Conservation (phyloP, 2,113 vertebrate species). For the Corydoras maculifer region DNA sequence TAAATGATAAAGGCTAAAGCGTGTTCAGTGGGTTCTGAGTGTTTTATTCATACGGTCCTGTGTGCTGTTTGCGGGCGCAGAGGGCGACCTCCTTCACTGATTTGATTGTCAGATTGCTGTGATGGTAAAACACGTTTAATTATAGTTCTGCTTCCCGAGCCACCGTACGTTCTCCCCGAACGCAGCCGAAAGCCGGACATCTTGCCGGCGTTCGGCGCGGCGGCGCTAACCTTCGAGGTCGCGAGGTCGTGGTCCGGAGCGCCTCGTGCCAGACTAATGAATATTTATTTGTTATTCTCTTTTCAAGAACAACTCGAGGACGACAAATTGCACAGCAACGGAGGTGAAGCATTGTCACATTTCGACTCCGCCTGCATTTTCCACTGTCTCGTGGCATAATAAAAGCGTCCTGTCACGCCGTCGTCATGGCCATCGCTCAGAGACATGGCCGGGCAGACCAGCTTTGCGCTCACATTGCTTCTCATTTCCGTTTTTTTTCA, state of each 20-base stretch:
- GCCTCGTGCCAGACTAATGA: constrained; percentile 50
- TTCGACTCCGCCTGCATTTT: constrained; percentile 31
- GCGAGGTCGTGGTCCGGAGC: neutral
- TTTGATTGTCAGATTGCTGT: too few species aligned
- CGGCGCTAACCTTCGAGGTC: constrained; percentile 7
- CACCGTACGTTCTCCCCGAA: neutral
- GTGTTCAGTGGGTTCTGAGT: too few species aligned
- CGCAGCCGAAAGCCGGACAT: neutral
- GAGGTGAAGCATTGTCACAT: constrained; percentile 63
- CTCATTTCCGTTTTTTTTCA: constrained; percentile 17
- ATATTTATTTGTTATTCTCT: constrained; percentile 48
- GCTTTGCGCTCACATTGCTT: constrained; percentile 14
- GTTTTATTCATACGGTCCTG: too few species aligned
- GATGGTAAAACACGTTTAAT: too few species aligned
- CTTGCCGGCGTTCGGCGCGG: neutral
- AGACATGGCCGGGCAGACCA: constrained; percentile 18
- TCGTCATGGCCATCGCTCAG: constrained; percentile 26
- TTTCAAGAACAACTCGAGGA: constrained; percentile 73
- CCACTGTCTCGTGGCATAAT: constrained; percentile 26
- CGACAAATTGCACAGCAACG: constrained; percentile 70
- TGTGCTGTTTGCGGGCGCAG: too few species aligned
- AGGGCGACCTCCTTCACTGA: too few species aligned
- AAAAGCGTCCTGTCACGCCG: constrained; percentile 17
- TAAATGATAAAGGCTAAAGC: too few species aligned
- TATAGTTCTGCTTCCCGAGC: neutral